These are phyloP conservation scores for Centropyge bicolor DNA, from an alignment of 2,797 vertebrate species.

Conservation along the genomic window DNA sequence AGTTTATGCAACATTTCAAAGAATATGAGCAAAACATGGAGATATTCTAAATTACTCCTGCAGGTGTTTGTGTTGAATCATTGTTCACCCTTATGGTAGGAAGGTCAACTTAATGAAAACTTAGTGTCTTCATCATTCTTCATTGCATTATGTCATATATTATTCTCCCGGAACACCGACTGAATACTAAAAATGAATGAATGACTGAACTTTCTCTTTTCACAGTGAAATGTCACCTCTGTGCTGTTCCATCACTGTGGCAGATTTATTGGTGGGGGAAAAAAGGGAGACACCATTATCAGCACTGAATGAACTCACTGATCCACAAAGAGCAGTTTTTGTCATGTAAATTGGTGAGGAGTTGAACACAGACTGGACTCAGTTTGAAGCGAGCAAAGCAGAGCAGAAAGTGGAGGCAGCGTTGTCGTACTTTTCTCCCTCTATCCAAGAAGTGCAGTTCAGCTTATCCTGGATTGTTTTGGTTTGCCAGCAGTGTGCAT, in stretches of 20 bases:
- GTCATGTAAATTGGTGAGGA: conserved; percentile 75
- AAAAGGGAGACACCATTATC: conserved; percentile 37
- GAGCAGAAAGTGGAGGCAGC: conserved; percentile 28
- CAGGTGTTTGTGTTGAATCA: neutral
- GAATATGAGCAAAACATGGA: neutral
- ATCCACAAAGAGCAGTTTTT: conserved; percentile 71
- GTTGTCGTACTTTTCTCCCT: neutral
- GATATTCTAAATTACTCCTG: neutral
- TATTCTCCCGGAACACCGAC: no score
- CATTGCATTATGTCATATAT: no score
- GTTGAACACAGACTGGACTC: conserved; percentile 26
- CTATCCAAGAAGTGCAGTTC: neutral
- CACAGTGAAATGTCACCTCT: neutral
- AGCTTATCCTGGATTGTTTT: neutral
- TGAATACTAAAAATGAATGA: no score
- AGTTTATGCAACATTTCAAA: neutral
- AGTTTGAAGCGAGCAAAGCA: neutral
- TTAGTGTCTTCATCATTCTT: neutral
- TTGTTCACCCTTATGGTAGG: neutral
- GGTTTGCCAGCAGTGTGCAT: neutral
- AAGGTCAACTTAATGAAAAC: neutral
- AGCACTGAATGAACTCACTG: conserved; percentile 71
- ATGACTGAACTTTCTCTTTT: neutral
- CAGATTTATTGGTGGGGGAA: conserved; percentile 23
- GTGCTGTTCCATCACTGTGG: conserved; percentile 1